Percentiles rank a stretch among this genome's conserved stretches.
Evolutionary conservation across 2,888 invertebrate species (phyloP).

Genomic region (Luperina testacea): DNA sequence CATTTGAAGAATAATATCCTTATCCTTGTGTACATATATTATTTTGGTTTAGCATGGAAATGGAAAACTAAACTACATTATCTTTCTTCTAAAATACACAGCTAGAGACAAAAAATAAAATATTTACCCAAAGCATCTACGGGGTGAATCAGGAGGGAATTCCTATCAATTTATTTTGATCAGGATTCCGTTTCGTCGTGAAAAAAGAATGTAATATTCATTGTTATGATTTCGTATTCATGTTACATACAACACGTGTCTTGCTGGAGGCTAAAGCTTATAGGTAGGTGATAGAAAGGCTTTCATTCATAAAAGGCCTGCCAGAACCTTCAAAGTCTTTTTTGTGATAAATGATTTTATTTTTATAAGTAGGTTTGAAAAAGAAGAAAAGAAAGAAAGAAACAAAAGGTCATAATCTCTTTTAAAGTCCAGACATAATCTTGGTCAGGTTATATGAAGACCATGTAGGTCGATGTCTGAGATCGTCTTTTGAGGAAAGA

Average conservation of each 20-base stretch:
- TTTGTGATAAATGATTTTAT: no score
- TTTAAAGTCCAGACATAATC: no score
- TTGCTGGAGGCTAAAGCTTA: slow-evolving; percentile 21
- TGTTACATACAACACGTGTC: slow-evolving; percentile 33
- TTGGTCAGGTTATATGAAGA: no score
- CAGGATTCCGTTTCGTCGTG: slow-evolving; percentile 53
- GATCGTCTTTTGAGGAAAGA: no score
- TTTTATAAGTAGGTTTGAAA: no score
- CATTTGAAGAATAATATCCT: neutral
- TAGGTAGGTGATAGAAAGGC: neutral
- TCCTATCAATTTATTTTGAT: slow-evolving; percentile 65
- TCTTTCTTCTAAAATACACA: slow-evolving; percentile 19
- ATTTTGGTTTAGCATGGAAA: slow-evolving; percentile 10
- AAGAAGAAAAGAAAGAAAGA: no score
- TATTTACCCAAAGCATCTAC: slow-evolving; percentile 41
- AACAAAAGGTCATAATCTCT: no score
- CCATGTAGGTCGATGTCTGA: no score
- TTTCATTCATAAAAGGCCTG: neutral
- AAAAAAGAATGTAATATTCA: slow-evolving; percentile 51
- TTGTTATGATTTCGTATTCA: slow-evolving; percentile 58
- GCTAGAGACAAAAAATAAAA: slow-evolving; percentile 38
- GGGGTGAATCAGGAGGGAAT: slow-evolving; percentile 55
- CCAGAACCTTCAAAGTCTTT: neutral
- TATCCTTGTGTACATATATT: neutral
- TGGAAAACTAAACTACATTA: slow-evolving; percentile 4